Evolutionary conservation across 2,113 vertebrate species (phyloP), one percentile per base, ranked within the genome.

Genomic region (Gorsachius goisagi): DNA sequence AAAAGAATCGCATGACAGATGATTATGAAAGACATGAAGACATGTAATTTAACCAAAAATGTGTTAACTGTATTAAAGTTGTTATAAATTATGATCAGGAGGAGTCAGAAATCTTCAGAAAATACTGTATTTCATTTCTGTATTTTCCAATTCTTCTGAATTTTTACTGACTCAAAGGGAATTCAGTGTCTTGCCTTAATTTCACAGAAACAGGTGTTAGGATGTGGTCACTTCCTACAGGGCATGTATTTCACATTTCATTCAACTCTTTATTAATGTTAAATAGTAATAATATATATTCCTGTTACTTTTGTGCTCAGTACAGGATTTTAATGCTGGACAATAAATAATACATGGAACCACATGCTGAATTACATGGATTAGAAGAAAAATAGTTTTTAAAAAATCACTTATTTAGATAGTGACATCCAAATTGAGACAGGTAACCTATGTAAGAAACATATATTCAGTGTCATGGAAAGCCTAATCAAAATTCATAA

Each of bases 191-290:
- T 72, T 82, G 56, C 35, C 73, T 75, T 47, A 85, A 44, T 69
- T 28, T 71, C 44, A 90, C n/a, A 77, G 49, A 90, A 74, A 67
- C 0, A 14, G 24, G n/a, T 81, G 39, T 69, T 67, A 73, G 50
- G 60, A 88, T 52, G 45, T 39, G 59, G n/a, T 74, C 89, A 60
- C 69, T 68, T 91, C 56, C 52, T 63, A 87, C 30, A 41, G 11
- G 56, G 66, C 32, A 64, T 26, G 11, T 33, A 80, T 66, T 90
- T 74, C 60, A 78, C 27, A 49, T 92, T 85, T 87, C 69, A 33
- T 84, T 94, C 52, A 89, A 81, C 44, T 81, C 30, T 90, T 68
- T 35, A 88, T 72, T 90, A 94, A 85, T 88, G 85, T 59, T 81
- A 81, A 93, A 74, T 28, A 74, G 9, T n/a, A 77, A 77, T 27